phyloP scores from a whole-genome alignment of 2,888 invertebrate species.

The Maniola hyperantus region DNA sequence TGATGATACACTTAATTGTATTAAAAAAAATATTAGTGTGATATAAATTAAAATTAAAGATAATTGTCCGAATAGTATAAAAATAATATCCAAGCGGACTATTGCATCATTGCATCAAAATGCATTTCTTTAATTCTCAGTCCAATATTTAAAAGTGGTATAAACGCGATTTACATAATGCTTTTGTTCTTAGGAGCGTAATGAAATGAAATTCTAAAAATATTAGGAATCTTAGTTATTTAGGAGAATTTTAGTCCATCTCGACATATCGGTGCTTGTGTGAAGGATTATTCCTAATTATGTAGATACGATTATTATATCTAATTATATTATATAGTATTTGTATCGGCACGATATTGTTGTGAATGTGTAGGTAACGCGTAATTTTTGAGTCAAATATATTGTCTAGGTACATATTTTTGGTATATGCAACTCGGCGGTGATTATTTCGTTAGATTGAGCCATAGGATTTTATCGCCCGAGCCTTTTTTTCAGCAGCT shows the following conservation, averaged over 20 bases:
- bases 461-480: too few relatives aligned
- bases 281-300: conserved; percentile 70
- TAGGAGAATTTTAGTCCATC: conserved; percentile 71
- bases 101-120: too few relatives aligned
- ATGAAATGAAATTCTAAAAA: conserved; percentile 70
- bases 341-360: conserved; percentile 20
- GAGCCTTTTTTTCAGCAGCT: too few relatives aligned
- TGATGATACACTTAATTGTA: too few relatives aligned
- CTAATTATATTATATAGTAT: background rate
- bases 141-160: conserved; percentile 12
- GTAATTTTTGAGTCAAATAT: background rate
- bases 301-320: conserved; percentile 28
- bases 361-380: conserved; percentile 2
- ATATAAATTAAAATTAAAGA: too few relatives aligned
- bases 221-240: conserved; percentile 55
- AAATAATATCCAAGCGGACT: background rate
- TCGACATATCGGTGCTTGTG: conserved; percentile 81
- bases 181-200: conserved; percentile 64
- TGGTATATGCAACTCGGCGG: background rate
- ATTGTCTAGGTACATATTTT: background rate
- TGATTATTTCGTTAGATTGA: background rate
- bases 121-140: background rate
- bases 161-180: conserved; percentile 1
- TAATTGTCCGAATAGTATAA: too few relatives aligned
- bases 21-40: too few relatives aligned